phyloP scores from a whole-genome alignment of 2,888 invertebrate species.

The Tholera decimalis region DNA sequence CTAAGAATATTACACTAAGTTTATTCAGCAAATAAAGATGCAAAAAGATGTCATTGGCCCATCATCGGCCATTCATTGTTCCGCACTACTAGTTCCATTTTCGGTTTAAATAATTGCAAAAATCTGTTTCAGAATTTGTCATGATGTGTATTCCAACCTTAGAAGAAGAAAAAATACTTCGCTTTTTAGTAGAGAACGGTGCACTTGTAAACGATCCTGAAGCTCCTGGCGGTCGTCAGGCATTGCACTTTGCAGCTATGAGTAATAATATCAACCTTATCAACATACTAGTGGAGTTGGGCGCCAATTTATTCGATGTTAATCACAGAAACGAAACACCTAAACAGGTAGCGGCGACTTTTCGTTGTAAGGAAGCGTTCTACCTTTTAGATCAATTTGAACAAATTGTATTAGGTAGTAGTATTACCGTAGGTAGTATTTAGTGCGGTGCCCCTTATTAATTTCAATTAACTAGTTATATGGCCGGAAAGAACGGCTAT shows the following conservation, averaged over 20 bases:
- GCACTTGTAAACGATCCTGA: conserved; percentile 79
- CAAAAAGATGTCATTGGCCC: too few species aligned
- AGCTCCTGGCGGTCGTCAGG: conserved; percentile 84
- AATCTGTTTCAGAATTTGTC: conserved; percentile 77
- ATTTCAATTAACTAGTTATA: too few species aligned
- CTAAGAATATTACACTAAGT: too few species aligned
- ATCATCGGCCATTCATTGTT: background rate
- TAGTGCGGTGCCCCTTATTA: too few species aligned
- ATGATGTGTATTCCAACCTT: conserved; percentile 82
- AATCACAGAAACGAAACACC: conserved; percentile 85
- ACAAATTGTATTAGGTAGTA: background rate
- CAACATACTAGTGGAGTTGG: conserved; percentile 76
- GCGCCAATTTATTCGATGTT: conserved; percentile 76
- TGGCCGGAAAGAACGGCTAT: too few species aligned
- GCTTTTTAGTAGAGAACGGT: conserved; percentile 79
- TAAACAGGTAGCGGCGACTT: conserved; percentile 79
- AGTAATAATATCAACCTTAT: conserved; percentile 83
- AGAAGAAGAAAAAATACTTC: conserved; percentile 81
- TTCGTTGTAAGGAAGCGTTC: conserved; percentile 76
- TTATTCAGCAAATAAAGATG: background rate
- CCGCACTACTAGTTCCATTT: background rate
- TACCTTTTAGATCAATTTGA: conserved; percentile 69
- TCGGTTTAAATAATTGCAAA: background rate
- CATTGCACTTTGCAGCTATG: conserved; percentile 89
- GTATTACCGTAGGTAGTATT: background rate